Evolutionary conservation across 2,888 invertebrate genomes (phyloP).

Genomic region (Teleiodes luculella): DNA sequence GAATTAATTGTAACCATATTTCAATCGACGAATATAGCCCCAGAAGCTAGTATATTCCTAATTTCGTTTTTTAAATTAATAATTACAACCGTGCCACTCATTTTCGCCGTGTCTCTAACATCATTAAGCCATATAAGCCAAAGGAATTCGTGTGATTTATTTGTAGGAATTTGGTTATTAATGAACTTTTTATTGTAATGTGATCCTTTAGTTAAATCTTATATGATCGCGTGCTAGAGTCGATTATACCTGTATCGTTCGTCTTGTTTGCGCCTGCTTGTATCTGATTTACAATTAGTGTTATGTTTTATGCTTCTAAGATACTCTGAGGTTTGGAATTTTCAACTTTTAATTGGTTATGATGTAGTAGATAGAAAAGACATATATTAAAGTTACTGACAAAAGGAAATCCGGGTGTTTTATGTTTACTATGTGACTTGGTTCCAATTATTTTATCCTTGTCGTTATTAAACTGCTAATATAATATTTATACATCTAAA

Average conservation of each 20-base stretch:
- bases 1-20: no score
- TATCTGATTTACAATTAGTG: conserved; percentile 45
- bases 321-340: conserved; percentile 30
- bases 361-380: conserved; percentile 11
- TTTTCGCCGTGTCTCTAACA: conserved; percentile 17
- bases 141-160: conserved; percentile 25
- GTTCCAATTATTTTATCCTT: neutral
- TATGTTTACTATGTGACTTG: neutral
- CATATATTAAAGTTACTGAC: neutral
- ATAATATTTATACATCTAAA: no score
- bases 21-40: no score
- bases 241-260: conserved; percentile 41
- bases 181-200: conserved; percentile 26
- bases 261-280: conserved; percentile 41
- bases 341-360: conserved; percentile 23
- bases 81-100: conserved; percentile 14
- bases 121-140: conserved; percentile 23
- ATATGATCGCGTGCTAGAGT: conserved; percentile 43
- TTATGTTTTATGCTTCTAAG: conserved; percentile 35
- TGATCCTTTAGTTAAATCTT: conserved; percentile 26
- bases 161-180: conserved; percentile 22
- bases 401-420: neutral
- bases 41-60: neutral
- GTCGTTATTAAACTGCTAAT: no score
- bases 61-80: conserved; percentile 21